Evolutionary conservation across 1,140 invertebrate genomes (phyloP), one percentile per base, ranked within the genome.

Genomic region (Globodera ellingtonae): DNA sequence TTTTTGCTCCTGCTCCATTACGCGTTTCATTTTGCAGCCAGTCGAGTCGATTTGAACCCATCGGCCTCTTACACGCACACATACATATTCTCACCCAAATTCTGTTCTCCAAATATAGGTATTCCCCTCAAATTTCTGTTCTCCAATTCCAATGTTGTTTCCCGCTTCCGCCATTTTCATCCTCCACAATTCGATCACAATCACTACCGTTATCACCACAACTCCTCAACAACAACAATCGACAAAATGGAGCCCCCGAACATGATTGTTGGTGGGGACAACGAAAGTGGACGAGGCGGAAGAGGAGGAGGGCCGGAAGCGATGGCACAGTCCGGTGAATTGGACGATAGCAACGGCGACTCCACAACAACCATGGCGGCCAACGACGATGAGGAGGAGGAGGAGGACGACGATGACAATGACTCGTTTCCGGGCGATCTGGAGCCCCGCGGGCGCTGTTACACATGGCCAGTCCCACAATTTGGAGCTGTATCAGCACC

Each of bases 401-500:
- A 59, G 21, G 46, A 74, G 7, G 24, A 59, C 15, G 21, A 10
- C 8, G 79, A 80, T 15, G 81, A 82, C 66, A 50, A 83, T 52
- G 84, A 86, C 79, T 80, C 82, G 62, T 82, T 87, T 48, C 72
- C 80, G 44, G 79, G 21, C 46, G 78, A 83, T 7, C n/a, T 70
- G 67, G 84, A 89, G 81, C 75, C 83, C 15, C 82, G 87, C 21
- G 81, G 72, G 3, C 84, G 87, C 15, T 88, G 87, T 70, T 81
- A 84, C 70, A 88, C 87, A 15, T 88, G 87, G 87, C 87, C 87
- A 83, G 35, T 75, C 56, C 47, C 80, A 81, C 71, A 52, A 44
- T 21, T 35, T 24, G 21, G 82, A 13, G 47, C 52, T 21, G 47
- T 59, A 78, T 72, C 73, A 75, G 44, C 73, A 75, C 46, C 52